These are phyloP conservation scores for Drosophila cracens DNA, from an alignment of 2,888 invertebrate genomes.

Conservation along the genomic window DNA sequence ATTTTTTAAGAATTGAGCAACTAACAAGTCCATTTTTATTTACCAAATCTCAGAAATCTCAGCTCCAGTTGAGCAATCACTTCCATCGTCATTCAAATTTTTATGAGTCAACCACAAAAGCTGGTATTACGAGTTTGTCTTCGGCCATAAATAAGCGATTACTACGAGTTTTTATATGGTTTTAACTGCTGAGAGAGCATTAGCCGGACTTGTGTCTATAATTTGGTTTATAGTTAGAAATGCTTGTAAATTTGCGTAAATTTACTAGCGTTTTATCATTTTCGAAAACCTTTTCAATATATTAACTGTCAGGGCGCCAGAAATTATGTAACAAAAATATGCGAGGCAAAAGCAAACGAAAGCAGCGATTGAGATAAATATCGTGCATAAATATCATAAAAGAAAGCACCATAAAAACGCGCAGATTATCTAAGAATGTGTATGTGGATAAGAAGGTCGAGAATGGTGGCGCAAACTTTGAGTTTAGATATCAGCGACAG, in stretches of 20 bases:
- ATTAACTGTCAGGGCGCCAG: conserved; percentile 66
- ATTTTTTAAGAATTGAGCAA: background rate
- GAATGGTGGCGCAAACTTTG: conserved; percentile 37
- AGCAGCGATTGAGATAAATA: conserved; percentile 71
- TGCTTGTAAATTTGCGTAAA: conserved; percentile 60
- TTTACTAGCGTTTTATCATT: conserved; percentile 54
- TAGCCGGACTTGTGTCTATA: conserved; percentile 21
- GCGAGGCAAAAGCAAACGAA: conserved; percentile 32
- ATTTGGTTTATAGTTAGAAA: conserved; percentile 51
- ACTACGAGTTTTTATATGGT: conserved; percentile 39
- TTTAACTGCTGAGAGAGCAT: conserved; percentile 24
- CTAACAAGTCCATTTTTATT: background rate
- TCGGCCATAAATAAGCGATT: conserved; percentile 58
- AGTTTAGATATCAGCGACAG: conserved; percentile 71
- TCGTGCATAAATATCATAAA: conserved; percentile 75
- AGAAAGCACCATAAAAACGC: conserved; percentile 70
- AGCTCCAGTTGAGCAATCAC: conserved; percentile 16
- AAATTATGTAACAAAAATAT: conserved; percentile 57
- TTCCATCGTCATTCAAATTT: conserved; percentile 11
- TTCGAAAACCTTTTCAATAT: conserved; percentile 67
- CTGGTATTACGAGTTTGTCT: conserved; percentile 13
- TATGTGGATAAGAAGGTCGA: conserved; percentile 9
- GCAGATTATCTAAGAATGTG: conserved; percentile 61
- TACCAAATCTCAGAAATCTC: conserved; percentile 22
- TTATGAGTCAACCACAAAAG: conserved; percentile 36